Evolutionary conservation across 2,797 vertebrate genomes (phyloP), one percentile per base, ranked within the genome.

Genomic region (Menidia menidia): DNA sequence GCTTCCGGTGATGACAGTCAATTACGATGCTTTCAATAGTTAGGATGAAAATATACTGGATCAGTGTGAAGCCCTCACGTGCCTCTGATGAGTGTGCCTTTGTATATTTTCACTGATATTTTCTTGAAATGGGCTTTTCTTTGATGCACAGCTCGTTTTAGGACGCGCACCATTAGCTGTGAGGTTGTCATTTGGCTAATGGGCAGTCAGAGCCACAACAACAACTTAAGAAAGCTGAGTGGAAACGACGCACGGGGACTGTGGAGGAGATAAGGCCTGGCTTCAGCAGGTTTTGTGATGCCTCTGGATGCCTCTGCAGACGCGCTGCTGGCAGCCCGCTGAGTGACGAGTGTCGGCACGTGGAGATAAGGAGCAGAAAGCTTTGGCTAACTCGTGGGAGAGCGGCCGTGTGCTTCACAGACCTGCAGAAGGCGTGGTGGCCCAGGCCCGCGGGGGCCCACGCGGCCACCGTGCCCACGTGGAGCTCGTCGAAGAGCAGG

Each of bases 381-480:
- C 41, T 68, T 64, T 54, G 47, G 43, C 47, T 14, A 66, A 48
- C 53, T 55, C 63, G 31, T 32, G n/a, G 33, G 13, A 5, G 45
- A 67, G 74, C 65, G 33, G 25, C 25, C 25, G 25, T 25, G 25
- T 25, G 25, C 64, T 33, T 65, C 12, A 56, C 86, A 91, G 76
- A 97, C 98, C 97, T 96, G 95, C 98, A 99, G 90, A 90, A 97
- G 32, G 96, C 68, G 2, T 97, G 96, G 0, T 95, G 92, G n/a
- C 96, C 97, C 39, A 99, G 81, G 53, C 96, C 97, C 9, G 90
- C 92, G 59, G 88, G 84, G 6, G 91, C 16, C 0, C 94, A 92
- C 0, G 90, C 69, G 0, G 19, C 83, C 77, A 95, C 79, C 0
- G 81, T 94, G 79, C 94, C 87, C 2, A 95, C 84, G 0, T 95